Evolutionary conservation across 2,888 invertebrate genomes (phyloP), one percentile per base, ranked within the genome.

Genomic region (Himalopsyche japonica): DNA sequence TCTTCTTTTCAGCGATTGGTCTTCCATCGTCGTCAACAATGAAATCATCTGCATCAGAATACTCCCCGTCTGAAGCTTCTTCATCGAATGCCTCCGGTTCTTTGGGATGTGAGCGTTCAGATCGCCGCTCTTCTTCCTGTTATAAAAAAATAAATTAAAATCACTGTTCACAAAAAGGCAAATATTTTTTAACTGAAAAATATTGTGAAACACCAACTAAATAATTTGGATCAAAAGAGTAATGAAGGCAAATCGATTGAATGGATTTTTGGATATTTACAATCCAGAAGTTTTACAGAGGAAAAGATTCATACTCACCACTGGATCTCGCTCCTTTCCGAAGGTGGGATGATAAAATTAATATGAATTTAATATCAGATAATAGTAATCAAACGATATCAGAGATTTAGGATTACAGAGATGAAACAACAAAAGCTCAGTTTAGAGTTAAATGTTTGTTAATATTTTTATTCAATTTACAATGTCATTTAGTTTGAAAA

Each of bases 21-120:
- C 96, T 93, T 0, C 97, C 98, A 88, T 99, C 97, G 89, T 98
- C 98, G 89, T 98, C 98, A 0, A 99, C 99, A 89, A 99, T 99
- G 89, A 99, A 99, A 90, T 98, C 98, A 92, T 98, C 98, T 4
- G 97, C 96, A 89, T 97, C 97, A 0, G 97, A 97, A 88, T 95
- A 95, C 86, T 97, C 96, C 85, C 95, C 94, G 88, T 97, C 97
- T 57, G 95, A 95, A 87, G 94, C 95, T 49, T 95, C 96, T 86
- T 96, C 97, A 86, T 95, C 96, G 89, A 94, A 95, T 47, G 94
- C 93, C 81, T 94, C 95, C 1, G 93, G 93, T 80, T 95, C 94
- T 1, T 94, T 94, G 10, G 94, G 93, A 57, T 94, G 93, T 87
- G 94, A 94, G 1, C 94, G 91, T 88, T 96, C 96, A 30, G 96